These are phyloP conservation scores for Leptinotarsa undecemlineata DNA, from an alignment of 1,140 invertebrate species.

Conservation along the genomic window DNA sequence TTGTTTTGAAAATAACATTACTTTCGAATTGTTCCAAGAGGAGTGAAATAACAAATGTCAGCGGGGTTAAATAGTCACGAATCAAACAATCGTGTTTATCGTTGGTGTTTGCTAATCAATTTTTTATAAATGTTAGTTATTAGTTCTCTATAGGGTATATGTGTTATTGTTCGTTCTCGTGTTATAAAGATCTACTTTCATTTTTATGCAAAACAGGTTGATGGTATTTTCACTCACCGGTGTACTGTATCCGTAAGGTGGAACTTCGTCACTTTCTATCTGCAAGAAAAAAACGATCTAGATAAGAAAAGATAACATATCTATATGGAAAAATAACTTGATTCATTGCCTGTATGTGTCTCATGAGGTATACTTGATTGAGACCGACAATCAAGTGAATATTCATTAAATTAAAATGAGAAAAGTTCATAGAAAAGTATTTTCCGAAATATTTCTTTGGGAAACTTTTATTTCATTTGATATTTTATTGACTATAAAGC, in stretches of 20 bases:
- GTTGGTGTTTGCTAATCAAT: conserved; percentile 6
- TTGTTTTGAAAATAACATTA: conserved; percentile 4
- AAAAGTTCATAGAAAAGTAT: too few species aligned
- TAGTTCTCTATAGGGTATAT: background rate
- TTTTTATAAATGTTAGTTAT: conserved; percentile 1
- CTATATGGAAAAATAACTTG: too few species aligned
- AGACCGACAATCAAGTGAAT: too few species aligned
- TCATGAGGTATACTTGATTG: too few species aligned
- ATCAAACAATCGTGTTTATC: conserved; percentile 5
- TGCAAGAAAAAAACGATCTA: background rate
- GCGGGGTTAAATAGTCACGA: conserved; percentile 2
- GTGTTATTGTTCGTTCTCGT: background rate
- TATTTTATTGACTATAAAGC: too few species aligned
- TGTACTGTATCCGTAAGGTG: background rate
- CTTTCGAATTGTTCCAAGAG: background rate
- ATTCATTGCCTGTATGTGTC: too few species aligned
- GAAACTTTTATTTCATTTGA: too few species aligned
- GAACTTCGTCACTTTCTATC: background rate
- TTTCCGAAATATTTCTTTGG: too few species aligned
- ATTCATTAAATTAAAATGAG: too few species aligned
- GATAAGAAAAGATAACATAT: background rate
- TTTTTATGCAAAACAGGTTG: conserved; percentile 6
- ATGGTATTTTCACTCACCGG: conserved; percentile 5
- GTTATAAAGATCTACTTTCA: background rate
- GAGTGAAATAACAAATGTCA: conserved; percentile 8